Conservation (phyloP, 2,797 vertebrate genomes). For the Chaunax sp. region DNA sequence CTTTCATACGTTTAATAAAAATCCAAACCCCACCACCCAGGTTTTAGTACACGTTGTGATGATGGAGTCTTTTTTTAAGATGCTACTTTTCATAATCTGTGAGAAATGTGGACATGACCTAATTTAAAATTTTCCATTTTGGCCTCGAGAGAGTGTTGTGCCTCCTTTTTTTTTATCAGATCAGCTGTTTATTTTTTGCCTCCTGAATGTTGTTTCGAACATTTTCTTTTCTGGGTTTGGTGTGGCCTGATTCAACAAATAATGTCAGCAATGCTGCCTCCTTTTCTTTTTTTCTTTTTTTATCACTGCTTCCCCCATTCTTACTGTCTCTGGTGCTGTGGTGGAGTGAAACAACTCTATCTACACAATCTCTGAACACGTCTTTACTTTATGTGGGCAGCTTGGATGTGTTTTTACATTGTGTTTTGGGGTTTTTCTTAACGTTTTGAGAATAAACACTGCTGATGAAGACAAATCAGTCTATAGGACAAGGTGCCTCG, state of each 20-base stretch:
- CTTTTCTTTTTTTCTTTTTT: too few species aligned
- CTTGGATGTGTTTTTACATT: not conserved
- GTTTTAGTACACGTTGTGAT: too few species aligned
- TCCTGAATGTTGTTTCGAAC: conserved; percentile 40
- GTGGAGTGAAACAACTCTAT: not conserved
- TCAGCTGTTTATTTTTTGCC: conserved; percentile 56
- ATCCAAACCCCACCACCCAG: too few species aligned
- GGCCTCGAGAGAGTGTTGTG: conserved; percentile 23
- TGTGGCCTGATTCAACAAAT: conserved; percentile 52
- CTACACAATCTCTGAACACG: conserved; percentile 2
- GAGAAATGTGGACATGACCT: conserved; percentile 40
- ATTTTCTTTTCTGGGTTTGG: conserved; percentile 1
- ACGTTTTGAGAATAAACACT: too few species aligned
- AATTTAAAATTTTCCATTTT: conserved; percentile 44
- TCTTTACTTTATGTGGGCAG: not conserved
- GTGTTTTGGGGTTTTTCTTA: not conserved
- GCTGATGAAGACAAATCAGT: too few species aligned
- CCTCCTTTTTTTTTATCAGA: conserved; percentile 27
- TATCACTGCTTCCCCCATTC: not conserved
- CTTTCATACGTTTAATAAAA: too few species aligned
- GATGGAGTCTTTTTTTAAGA: not conserved
- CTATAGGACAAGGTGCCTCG: not conserved
- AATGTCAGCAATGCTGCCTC: conserved; percentile 27
- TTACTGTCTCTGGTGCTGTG: not conserved
- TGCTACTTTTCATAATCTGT: conserved; percentile 30